Evolutionary conservation across 1,140 invertebrate genomes (phyloP).

Genomic region (Chrysoperla carnea): DNA sequence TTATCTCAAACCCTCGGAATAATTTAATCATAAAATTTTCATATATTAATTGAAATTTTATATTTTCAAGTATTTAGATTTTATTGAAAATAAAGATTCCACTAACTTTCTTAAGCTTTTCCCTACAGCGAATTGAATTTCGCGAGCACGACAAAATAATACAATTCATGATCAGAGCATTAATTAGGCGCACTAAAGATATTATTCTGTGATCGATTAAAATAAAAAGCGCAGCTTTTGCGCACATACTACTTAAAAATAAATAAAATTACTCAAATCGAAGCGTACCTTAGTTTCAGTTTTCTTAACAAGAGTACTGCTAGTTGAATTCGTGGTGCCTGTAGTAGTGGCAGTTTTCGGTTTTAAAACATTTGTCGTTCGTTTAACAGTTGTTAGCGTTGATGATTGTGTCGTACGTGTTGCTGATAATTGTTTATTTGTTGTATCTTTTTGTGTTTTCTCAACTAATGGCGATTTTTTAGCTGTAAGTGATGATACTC

Average conservation of each 20-base stretch:
- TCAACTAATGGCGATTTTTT: slow-evolving; percentile 26
- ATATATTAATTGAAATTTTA: too few species aligned
- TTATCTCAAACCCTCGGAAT: too few species aligned
- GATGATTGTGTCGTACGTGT: slow-evolving; percentile 18
- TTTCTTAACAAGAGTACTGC: slow-evolving; percentile 24
- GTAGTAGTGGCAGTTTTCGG: slow-evolving; percentile 6
- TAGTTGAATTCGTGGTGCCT: slow-evolving; percentile 25
- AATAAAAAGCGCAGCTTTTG: not conserved
- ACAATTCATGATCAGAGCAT: not conserved
- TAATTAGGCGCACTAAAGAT: not conserved
- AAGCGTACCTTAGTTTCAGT: slow-evolving; percentile 17
- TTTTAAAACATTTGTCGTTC: too few species aligned
- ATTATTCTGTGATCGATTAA: not conserved
- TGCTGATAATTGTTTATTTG: slow-evolving; percentile 36
- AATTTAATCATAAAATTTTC: too few species aligned
- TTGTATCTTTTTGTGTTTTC: slow-evolving; percentile 36
- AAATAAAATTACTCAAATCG: not conserved
- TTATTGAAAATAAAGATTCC: too few species aligned
- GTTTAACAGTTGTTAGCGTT: slow-evolving; percentile 11
- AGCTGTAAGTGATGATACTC: slow-evolving; percentile 5
- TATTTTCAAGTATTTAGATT: too few species aligned
- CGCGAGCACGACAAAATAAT: too few species aligned
- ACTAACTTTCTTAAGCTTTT: too few species aligned
- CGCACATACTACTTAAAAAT: slow-evolving; percentile 2
- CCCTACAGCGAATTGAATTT: too few species aligned